phyloP scores from a whole-genome alignment of 2,888 invertebrate genomes.

The Leistus spinibarbis region DNA sequence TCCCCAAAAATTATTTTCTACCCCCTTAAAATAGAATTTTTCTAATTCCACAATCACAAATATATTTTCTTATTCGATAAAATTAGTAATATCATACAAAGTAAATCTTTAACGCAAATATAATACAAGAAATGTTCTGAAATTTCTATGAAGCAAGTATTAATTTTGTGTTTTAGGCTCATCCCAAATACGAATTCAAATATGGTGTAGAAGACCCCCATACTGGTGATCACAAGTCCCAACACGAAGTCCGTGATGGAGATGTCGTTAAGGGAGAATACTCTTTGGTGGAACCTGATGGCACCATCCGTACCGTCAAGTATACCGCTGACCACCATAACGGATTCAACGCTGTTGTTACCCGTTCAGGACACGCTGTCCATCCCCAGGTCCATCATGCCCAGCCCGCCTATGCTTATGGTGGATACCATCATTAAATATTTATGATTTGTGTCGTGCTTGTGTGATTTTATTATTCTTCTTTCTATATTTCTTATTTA shows the following conservation, averaged over 20 bases:
- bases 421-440: constrained; percentile 28
- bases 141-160: neutral
- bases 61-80: neutral
- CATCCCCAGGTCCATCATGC: constrained; percentile 43
- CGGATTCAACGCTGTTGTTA: constrained; percentile 31
- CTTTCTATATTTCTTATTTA: neutral
- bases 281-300: constrained; percentile 28
- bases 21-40: neutral
- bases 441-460: neutral
- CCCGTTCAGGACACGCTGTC: constrained; percentile 42
- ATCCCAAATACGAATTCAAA: constrained; percentile 35
- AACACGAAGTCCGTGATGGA: constrained; percentile 32
- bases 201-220: constrained; percentile 33
- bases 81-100: neutral
- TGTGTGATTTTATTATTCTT: neutral
- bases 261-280: constrained; percentile 32
- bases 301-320: constrained; percentile 41
- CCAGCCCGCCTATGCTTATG: constrained; percentile 29
- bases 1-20: neutral
- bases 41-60: no score
- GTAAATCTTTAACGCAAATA: neutral
- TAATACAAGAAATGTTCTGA: neutral
- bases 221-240: constrained; percentile 33
- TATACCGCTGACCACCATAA: constrained; percentile 43
- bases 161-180: constrained; percentile 14